These are phyloP conservation scores for Spatulosminthurus flaviceps DNA, from an alignment of 2,888 invertebrate genomes.

Conservation along the genomic window DNA sequence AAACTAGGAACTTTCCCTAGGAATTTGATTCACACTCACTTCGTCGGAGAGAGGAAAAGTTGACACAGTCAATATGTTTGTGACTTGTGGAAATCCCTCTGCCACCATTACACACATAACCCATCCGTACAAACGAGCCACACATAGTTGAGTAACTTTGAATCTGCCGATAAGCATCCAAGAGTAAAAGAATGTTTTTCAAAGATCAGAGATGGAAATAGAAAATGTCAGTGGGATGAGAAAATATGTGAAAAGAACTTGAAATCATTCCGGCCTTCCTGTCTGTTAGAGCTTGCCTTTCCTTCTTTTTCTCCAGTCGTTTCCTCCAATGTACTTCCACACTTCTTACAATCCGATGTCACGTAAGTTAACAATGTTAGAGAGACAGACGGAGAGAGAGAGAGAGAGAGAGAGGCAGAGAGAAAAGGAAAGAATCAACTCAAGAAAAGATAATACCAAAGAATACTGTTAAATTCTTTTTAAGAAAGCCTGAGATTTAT, in stretches of 20 bases:
- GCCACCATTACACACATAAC: not conserved
- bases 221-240: slow-evolving; percentile 25
- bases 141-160: slow-evolving; percentile 18
- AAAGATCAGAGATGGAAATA: slow-evolving; percentile 27
- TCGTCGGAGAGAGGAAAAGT: not conserved
- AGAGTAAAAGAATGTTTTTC: slow-evolving; percentile 16
- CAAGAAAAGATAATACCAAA: not conserved
- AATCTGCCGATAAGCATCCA: slow-evolving; percentile 22
- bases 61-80: slow-evolving; percentile 20
- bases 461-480: slow-evolving; percentile 20
- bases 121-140: not conserved
- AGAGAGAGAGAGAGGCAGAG: not conserved
- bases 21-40: not conserved
- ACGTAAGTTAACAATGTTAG: no score
- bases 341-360: no score
- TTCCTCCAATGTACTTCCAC: not conserved
- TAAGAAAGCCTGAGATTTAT: not conserved
- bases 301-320: not conserved
- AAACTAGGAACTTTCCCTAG: slow-evolving; percentile 1
- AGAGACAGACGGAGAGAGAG: not conserved
- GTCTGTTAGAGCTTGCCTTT: not conserved
- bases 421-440: slow-evolving; percentile 12
- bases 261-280: slow-evolving; percentile 16
- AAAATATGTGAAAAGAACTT: slow-evolving; percentile 18
- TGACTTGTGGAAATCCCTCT: not conserved